Base-by-base conservation (phyloP, 2,113 vertebrate species). In the Maccullochella peelii region DNA sequence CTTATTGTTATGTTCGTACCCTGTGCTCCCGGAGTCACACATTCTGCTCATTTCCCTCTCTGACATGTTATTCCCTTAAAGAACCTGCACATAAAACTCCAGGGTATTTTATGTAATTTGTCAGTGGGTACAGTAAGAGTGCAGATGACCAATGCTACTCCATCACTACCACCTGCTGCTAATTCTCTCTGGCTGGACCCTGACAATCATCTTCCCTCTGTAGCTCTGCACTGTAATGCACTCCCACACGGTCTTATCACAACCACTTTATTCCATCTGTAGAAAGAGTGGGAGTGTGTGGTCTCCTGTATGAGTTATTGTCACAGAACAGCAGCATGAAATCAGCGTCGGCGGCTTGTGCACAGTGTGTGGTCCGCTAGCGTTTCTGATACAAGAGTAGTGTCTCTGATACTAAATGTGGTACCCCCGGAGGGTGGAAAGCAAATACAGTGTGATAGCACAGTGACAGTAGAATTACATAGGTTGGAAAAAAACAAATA, bases 341-440 rank as follows among this genome's bases (percentile, higher is more conserved):
- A 91, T 88, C 70, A 68, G 90, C 85, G 89, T 92, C 2, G 89
- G 92, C 73, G 88, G 92, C 71, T 89, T 67, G 74, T 81, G 79
- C 85, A 27, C 91, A 89, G 88, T 88, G 91, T 92, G 90, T 77
- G 92, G 89, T 92, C 88, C 42, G 72, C 84, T 83, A 69, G 77
- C 58, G n/a, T 77, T 69, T 69, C 84, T 86, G 82, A 92, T 89
- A 66, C 85, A 83, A 8, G 76, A 94, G 86, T 82, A 89, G 89
- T 81, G 87, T 90, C 88, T 94, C 91, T 91, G 88, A 91, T 93
- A 82, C 90, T 88, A 91, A 93, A 89, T 87, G 83, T 23, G n/a
- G 81, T 59, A 33, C 79, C 85, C 79, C 91, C 38, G 44, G 83
- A 88, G 92, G 88, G 67, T 78, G 91, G 77, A 78, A 82, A 85